Base-by-base conservation (phyloP, 2,797 vertebrate genomes). In the Cynodonichthys magdalenae region DNA sequence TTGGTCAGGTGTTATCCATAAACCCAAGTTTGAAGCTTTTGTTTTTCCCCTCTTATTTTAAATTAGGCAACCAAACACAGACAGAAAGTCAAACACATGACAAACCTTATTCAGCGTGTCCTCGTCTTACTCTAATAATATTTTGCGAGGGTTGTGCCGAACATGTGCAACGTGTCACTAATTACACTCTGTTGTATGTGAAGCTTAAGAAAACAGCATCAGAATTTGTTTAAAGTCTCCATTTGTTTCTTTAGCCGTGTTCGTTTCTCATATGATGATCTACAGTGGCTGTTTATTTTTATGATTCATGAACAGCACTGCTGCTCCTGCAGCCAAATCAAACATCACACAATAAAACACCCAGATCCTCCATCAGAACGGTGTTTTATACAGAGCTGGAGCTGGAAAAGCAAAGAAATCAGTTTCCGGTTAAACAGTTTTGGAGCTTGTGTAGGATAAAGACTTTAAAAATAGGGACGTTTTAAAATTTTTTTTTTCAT, bases 191-290 rank as follows among this genome's bases (percentile, higher is more conserved):
- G 56, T 79, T 74, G 79, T 66, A 68, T 60, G 59, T 50, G 60
- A 79, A 84, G 81, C 84, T 86, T 81, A 81, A 83, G 67, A 89
- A 73, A 91, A 90, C 87, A 90, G 39, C 20, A 66, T 74, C 64
- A 44, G 47, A 68, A 85, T 87, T 80, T 84, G 78, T 78, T 82
- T 82, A 74, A 88, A 77, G 63, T 75, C 71, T 63, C 62, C 77
- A 57, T 87, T 89, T 92, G 87, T 90, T 90, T 87, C 80, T 88
- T 79, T 74, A 87, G 80, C 83, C 27, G 28, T 52, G 70, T 75
- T 87, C 53, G 80, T 86, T 84, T 74, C 66, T 67, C 72, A 66
- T 70, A 82, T 62, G 84, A 75, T 59, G 69, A 64, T 77, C 77
- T 76, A 74, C 75, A 57, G 79, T 69, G 69, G 77, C 75, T 85